Base-by-base conservation (phyloP, 1,140 invertebrate species). In the Papilio machaon region DNA sequence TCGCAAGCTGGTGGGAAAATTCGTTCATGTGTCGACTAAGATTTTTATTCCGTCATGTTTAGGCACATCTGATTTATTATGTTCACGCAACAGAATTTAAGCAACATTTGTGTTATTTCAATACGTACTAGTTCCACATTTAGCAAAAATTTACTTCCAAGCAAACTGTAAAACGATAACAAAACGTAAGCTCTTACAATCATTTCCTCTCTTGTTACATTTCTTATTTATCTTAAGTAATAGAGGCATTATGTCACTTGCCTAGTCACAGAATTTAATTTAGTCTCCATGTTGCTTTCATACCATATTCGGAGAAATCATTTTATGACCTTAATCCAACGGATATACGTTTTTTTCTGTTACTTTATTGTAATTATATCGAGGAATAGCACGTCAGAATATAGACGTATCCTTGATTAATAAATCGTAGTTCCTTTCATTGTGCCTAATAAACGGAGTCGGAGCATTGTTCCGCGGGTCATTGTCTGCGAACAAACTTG, bases 1-100 rank as follows among this genome's bases (percentile, higher is more conserved):
- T 91, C 86, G 90, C 87, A 91, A 92, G 82, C 47, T 74, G 84
- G 89, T 92, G 91, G 87, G 91, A 91, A 92, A 91, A 90, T 90
- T 88, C 82, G 83, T 85, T 83, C 80, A 85, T 90, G 85, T 87
- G 88, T 87, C 82, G 83, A 88, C 80, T 80, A 82, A 75, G 15
- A 64, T 79, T 67, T 79, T 64, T 60, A 79, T 79, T 79, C 58
- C 60, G 43, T 79, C 75, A 60, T 77, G 19, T 64, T 64, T 67
- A 58, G 19, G 77, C 19, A 47, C 77, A 49, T 79, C 38, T 47
- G 23, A 79, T 67, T 79, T 46, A 79, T 78, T 64, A 38, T 54
- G 9, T 19, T 19, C 77, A 47, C 64, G 47, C 47, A 52, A 19
- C n/a, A 67, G 13, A 15, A 15, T 67, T 67, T 30, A 64, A 4